Evolutionary conservation across 2,888 invertebrate species (phyloP), one percentile per base, ranked within the genome.

Genomic region (Torymus tubicola): DNA sequence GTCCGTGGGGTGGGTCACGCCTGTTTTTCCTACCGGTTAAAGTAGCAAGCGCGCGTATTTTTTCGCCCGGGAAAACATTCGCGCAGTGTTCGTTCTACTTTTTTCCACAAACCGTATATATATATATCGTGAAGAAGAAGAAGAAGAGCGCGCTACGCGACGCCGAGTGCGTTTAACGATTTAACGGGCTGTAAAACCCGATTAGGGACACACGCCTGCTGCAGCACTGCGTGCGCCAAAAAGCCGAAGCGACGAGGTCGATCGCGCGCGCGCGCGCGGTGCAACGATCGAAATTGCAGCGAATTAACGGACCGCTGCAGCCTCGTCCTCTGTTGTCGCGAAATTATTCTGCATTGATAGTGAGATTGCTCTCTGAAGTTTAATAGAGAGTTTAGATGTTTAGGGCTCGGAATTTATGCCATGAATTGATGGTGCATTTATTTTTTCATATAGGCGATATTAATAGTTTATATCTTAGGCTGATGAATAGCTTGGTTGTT

Each of bases 171-270:
- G 85, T 85, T 78, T 82, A 81, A 82, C 81, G 85, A 86, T 86
- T 86, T 85, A 88, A 86, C 87, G 86, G 85, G 85, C 84, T 84
- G 86, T 88, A 85, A 89, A 87, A 85, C 85, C 84, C 86, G 88
- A 88, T 90, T 88, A 87, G 85, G 86, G 84, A 86, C 60, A 50
- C 77, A 14, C 24, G 57, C 18, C 42, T 18, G 14, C 42, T 21
- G 11, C 16, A 2, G 3, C 21, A 8, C 42, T 42, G 42, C 42
- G 14, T 24, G 2, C 13, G 58, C 24, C 60, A 65, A 72, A 69
- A 67, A 78, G 69, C 24, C 57, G 65, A 8, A 1, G 8, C 42
- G 8, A 42, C 65, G 42, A 16, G n/a, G 18, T 70, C 74, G 64
- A 75, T 78, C 68, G 60, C 16, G 42, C 0, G 10, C 42, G 42